phyloP scores from a whole-genome alignment of 2,113 vertebrate species.

The Channa maculata region DNA sequence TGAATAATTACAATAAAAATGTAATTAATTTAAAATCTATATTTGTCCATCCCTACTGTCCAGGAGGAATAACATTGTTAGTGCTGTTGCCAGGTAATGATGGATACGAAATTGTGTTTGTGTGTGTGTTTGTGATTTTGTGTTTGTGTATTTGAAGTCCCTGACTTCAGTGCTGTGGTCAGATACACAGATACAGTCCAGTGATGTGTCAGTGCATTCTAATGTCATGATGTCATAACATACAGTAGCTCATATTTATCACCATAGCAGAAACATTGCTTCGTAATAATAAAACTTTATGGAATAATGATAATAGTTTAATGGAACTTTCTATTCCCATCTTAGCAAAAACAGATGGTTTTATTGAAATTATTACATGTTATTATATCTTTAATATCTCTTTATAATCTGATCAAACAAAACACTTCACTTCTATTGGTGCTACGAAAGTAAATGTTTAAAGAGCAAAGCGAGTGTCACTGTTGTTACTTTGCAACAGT shows the following conservation, averaged over 20 bases:
- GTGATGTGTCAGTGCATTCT: neutral
- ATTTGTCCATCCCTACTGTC: too few relatives aligned
- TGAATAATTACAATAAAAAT: too few relatives aligned
- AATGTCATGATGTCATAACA: neutral
- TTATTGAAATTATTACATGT: neutral
- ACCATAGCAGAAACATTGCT: neutral
- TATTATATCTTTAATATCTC: neutral
- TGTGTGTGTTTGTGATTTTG: neutral
- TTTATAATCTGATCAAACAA: neutral
- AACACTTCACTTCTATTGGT: neutral
- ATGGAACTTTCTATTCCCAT: neutral
- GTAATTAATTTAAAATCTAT: too few relatives aligned
- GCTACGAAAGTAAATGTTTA: neutral
- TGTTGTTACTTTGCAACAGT: constrained; percentile 1
- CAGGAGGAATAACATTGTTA: neutral
- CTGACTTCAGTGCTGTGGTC: neutral
- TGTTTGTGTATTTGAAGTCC: neutral
- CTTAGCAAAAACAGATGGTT: neutral
- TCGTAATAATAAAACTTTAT: neutral
- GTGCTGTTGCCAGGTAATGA: neutral
- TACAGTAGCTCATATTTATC: neutral
- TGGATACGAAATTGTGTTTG: constrained; percentile 5
- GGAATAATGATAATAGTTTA: neutral
- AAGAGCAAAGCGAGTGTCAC: neutral
- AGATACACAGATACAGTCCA: neutral